Conservation (phyloP, 2,797 vertebrate genomes). For the Melopsittacus undulatus region DNA sequence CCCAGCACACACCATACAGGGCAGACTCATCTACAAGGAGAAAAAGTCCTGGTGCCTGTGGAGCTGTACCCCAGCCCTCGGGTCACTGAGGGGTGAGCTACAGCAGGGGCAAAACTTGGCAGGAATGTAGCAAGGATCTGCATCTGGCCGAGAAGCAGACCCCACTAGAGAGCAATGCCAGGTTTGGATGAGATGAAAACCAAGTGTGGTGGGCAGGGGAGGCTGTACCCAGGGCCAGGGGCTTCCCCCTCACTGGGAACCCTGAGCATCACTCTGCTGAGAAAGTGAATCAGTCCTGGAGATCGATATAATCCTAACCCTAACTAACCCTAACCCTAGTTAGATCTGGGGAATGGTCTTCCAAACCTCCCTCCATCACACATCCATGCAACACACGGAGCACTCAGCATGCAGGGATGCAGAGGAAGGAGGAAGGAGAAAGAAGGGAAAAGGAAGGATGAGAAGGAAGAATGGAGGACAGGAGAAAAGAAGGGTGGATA, state of each 20-base stretch:
- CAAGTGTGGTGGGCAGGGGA: fast-evolving
- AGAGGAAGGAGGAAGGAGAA: neutral
- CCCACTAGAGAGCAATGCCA: neutral
- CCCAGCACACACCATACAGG: neutral
- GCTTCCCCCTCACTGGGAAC: neutral
- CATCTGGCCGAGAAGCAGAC: neutral
- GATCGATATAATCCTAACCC: neutral
- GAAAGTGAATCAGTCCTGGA: neutral
- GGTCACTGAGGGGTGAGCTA: neutral
- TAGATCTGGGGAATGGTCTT: neutral
- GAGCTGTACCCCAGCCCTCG: neutral
- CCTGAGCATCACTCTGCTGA: neutral
- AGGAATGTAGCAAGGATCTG: neutral
- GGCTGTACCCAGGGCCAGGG: neutral
- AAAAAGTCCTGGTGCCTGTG: neutral
- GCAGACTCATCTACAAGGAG: neutral
- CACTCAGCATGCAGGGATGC: constrained; percentile 49
- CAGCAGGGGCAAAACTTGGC: neutral
- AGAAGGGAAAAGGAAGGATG: neutral
- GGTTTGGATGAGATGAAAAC: neutral
- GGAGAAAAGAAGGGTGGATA: neutral
- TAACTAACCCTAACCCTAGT: neutral
- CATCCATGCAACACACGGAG: constrained; percentile 35
- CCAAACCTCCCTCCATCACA: neutral
- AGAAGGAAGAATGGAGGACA: neutral